These are phyloP conservation scores for Blennius ocellaris DNA, from an alignment of 2,113 vertebrate genomes.

Conservation along the genomic window DNA sequence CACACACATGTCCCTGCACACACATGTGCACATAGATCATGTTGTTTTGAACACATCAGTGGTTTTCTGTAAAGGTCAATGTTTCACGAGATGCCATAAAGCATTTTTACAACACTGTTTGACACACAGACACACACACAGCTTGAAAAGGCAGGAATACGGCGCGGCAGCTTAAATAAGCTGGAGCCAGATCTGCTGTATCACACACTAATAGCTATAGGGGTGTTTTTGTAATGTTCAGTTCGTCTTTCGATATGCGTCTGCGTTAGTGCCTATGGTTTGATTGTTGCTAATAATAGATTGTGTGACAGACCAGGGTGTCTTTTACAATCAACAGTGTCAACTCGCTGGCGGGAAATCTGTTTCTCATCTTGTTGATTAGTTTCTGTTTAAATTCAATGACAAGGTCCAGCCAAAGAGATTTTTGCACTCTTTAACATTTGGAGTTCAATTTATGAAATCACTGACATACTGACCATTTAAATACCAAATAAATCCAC, in stretches of 20 bases:
- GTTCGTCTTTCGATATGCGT: not conserved
- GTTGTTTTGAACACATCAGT: constrained; percentile 62
- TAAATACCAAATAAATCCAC: not conserved
- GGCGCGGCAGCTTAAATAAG: constrained; percentile 12
- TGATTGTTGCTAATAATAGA: constrained; percentile 11
- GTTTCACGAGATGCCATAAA: constrained; percentile 60
- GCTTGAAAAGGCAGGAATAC: constrained; percentile 25
- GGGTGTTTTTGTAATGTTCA: not conserved
- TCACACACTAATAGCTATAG: not conserved
- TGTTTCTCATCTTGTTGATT: constrained; percentile 21
- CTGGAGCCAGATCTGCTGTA: constrained; percentile 9
- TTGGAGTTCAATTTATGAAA: constrained; percentile 15
- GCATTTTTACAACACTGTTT: constrained; percentile 60
- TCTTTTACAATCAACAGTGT: not conserved
- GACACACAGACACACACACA: constrained; percentile 41
- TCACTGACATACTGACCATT: not conserved
- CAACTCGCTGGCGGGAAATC: constrained; percentile 20
- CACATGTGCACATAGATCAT: constrained; percentile 44
- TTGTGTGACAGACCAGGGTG: constrained; percentile 5
- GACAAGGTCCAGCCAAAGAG: not conserved
- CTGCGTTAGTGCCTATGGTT: not conserved
- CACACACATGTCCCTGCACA: not conserved
- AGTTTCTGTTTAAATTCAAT: constrained; percentile 17
- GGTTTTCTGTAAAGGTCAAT: constrained; percentile 73
- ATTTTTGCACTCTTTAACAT: constrained; percentile 16